Evolutionary conservation across 2,113 vertebrate species (phyloP).

Genomic region (Clinocottus analis): DNA sequence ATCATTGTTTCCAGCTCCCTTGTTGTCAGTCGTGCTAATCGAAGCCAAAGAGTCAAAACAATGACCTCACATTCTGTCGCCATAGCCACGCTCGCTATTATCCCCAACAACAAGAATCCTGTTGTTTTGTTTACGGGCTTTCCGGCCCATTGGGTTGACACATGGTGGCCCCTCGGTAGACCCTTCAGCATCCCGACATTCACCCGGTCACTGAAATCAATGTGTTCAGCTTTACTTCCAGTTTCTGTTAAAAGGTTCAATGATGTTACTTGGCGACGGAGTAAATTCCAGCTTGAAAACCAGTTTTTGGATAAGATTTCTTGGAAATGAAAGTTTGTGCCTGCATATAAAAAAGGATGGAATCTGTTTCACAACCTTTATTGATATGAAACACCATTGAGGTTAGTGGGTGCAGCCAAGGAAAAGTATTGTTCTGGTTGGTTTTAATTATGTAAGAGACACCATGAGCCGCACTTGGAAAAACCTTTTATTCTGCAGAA

Average conservation of each 20-base stretch:
- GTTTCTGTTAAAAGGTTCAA: conserved; percentile 58
- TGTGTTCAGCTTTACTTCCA: conserved; percentile 24
- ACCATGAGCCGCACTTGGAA: too few species aligned
- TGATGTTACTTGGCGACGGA: conserved; percentile 44
- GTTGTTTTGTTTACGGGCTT: conserved; percentile 57
- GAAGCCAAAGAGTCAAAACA: conserved; percentile 36
- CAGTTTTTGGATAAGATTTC: conserved; percentile 36
- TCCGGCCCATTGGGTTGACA: conserved; percentile 26
- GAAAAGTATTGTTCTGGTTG: background rate
- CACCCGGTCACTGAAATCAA: conserved; percentile 27
- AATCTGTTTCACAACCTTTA: conserved; percentile 46
- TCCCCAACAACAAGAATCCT: conserved; percentile 38
- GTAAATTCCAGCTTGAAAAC: conserved; percentile 35
- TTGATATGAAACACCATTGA: conserved; percentile 35
- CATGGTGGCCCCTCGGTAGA: conserved; percentile 28
- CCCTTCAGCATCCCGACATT: conserved; percentile 41
- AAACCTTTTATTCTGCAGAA: background rate
- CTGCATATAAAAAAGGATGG: conserved; percentile 36
- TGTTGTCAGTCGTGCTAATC: background rate
- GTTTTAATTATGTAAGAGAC: background rate
- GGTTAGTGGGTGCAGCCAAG: conserved; percentile 35
- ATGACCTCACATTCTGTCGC: conserved; percentile 53
- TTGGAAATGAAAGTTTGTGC: conserved; percentile 37
- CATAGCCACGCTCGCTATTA: conserved; percentile 23
- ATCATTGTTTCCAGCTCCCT: conserved; percentile 35